Evolutionary conservation across 2,113 vertebrate species (phyloP).

Genomic region (Pygoscelis antarcticus): DNA sequence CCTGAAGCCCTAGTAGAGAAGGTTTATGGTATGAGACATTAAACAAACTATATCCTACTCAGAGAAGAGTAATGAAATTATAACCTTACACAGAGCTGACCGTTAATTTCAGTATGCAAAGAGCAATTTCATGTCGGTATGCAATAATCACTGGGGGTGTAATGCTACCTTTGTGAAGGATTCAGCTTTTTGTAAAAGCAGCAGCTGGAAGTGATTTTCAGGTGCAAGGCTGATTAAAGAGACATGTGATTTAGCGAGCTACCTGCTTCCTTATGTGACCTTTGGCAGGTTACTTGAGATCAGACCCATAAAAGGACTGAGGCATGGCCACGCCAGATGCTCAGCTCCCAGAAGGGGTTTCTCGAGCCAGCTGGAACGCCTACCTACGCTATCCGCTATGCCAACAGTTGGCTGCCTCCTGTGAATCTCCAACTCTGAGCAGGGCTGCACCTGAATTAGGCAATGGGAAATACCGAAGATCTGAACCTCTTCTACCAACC

Average conservation of each 20-base stretch:
- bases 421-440: neutral
- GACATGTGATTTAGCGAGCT: neutral
- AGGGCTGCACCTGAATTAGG: neutral
- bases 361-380: neutral
- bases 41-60: neutral
- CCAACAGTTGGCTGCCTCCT: neutral
- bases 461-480: neutral
- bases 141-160: neutral
- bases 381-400: too few species aligned
- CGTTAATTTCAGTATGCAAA: neutral
- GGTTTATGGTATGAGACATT: neutral
- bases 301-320: neutral
- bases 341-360: neutral
- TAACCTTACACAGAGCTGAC: neutral
- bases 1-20: neutral
- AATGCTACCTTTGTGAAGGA: neutral
- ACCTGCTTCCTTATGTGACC: neutral
- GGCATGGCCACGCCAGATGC: neutral
- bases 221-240: neutral
- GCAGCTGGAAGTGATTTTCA: neutral
- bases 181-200: neutral
- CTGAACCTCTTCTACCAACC: neutral
- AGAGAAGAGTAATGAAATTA: neutral
- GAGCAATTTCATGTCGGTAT: neutral
- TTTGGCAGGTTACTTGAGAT: neutral